phyloP scores from a whole-genome alignment of 2,888 invertebrate genomes.

The Sicus ferrugineus region DNA sequence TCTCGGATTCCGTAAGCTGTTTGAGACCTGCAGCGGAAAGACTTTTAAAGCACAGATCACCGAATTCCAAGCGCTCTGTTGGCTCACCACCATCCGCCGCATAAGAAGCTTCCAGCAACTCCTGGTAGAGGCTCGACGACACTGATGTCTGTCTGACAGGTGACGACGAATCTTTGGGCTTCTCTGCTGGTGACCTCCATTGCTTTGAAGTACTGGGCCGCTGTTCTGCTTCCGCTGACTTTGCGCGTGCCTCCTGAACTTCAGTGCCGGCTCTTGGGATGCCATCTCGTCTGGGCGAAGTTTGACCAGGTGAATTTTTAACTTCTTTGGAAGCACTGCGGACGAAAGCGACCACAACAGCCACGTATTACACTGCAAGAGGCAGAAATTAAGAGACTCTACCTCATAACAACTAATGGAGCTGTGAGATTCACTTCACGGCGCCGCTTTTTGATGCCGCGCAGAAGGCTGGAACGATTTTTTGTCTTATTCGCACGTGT shows the following conservation, averaged over 20 bases:
- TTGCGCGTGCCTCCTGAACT: background rate
- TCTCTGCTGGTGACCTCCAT: slow-evolving; percentile 34
- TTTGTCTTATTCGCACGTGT: slow-evolving; percentile 47
- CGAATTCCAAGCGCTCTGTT: background rate
- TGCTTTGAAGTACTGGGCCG: slow-evolving; percentile 61
- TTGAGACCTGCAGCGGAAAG: slow-evolving; percentile 45
- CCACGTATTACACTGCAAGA: background rate
- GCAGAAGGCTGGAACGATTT: slow-evolving; percentile 42
- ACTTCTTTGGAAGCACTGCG: slow-evolving; percentile 23
- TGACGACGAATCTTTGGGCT: slow-evolving; percentile 32
- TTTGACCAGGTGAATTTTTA: slow-evolving; percentile 3
- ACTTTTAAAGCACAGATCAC: background rate
- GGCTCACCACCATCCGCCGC: slow-evolving; percentile 61
- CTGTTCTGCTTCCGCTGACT: slow-evolving; percentile 52
- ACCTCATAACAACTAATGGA: background rate
- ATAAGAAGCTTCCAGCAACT: slow-evolving; percentile 63
- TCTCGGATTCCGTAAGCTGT: slow-evolving; percentile 61
- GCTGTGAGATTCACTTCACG: slow-evolving; percentile 40
- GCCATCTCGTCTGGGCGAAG: background rate
- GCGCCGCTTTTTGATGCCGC: slow-evolving; percentile 53
- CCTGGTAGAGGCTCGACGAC: slow-evolving; percentile 62
- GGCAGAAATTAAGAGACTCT: background rate
- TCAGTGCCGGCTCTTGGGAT: background rate
- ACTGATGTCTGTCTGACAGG: slow-evolving; percentile 49
- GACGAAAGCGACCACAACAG: background rate